Base-by-base conservation (phyloP, 2,797 vertebrate genomes). In the Euphonia xanthogaster region DNA sequence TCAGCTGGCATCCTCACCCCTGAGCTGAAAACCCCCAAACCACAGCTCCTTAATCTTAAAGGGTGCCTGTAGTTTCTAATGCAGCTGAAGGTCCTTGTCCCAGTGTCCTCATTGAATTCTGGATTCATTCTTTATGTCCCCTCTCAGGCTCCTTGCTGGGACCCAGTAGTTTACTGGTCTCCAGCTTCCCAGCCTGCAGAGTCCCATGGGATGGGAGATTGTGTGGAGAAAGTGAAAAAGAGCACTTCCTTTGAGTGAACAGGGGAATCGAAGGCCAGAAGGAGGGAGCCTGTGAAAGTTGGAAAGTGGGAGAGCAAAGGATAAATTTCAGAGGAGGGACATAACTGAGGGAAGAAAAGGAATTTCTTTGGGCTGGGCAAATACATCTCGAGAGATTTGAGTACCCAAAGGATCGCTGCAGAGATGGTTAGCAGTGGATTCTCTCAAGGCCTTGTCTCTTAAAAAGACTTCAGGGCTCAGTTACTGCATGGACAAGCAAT, bases 201-300 rank as follows among this genome's bases (percentile, higher is more conserved):
- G 20, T 93, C 79, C 47, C 79, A 23, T 0, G 48, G 82, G 66
- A 75, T 81, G 37, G 73, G 40, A 78, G 55, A 28, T 12, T 24
- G 10, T 70, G 37, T 87, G 60, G 66, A 55, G 51, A 76, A 80
- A 70, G 47, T 78, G 83, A 93, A 70, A 65, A 88, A 83, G 44
- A 55, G 37, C 66, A 90, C 15, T 95, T 97, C 79, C 91, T 96
- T 86, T 76, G 60, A 7, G 40, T 82, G 48, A 66, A 70, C 47
- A 35, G 40, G 19, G n/a, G 25, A 6, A 75, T 30, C 39, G 31
- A 35, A 68, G 73, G n/a, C 85, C 73, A 76, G 76, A 71, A 81
- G 28, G 71, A 93, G 33, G 30, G 51, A 81, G 66, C 62, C 73
- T 92, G 83, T 95, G 86, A 78, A 91, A 86, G 27, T 9, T 7